Evolutionary conservation across 2,797 vertebrate species (phyloP), one percentile per base, ranked within the genome.

Genomic region (Eurystomus glaucurus): DNA sequence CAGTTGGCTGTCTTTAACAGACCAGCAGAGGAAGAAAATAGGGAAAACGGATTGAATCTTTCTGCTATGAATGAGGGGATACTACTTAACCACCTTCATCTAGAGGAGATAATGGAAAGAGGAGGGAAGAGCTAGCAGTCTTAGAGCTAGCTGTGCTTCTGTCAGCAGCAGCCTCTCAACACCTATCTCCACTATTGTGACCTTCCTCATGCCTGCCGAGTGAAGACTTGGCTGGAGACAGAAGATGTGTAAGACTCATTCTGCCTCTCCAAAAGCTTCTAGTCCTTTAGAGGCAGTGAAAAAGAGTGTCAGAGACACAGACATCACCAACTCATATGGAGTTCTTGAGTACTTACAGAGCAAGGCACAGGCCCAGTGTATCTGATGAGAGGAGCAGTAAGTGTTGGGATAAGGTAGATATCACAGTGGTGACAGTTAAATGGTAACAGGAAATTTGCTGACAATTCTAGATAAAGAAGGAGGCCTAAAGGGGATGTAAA

Each of bases 321-420:
- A 18, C 3, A 28, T 46, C 74, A 31, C 0, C 14, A 52, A 1
- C 17, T 48, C 43, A 26, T 7, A 4, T 0, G 5, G 28, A 12
- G 6, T 9, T 70, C 8, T 43, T 14, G 11, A 33, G 26, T 13
- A 31, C 4, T 57, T 50, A 18, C 5, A 79, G 37, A 46, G 23
- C 8, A 52, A 4, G 0, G 5, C 5, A 5, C 0, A 1, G 10
- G 6, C 7, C 12, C 5, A 1, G 4, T 3, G 6, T 7, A 9
- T 19, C 21, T 71, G 31, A 29, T 28, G 22, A 85, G 39, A 62
- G 23, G 4, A 48, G 14, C 7, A n/a, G 9, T 12, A 62, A n/a
- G 9, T 12, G 6, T 9, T 0, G 0, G n/a, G 15, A 29, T 6
- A 55, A 58, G 23, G 43, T 4, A 58, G 19, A 37, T n/a, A 4